These are phyloP conservation scores for Nibea albiflora DNA, from an alignment of 2,113 vertebrate genomes.

Conservation along the genomic window DNA sequence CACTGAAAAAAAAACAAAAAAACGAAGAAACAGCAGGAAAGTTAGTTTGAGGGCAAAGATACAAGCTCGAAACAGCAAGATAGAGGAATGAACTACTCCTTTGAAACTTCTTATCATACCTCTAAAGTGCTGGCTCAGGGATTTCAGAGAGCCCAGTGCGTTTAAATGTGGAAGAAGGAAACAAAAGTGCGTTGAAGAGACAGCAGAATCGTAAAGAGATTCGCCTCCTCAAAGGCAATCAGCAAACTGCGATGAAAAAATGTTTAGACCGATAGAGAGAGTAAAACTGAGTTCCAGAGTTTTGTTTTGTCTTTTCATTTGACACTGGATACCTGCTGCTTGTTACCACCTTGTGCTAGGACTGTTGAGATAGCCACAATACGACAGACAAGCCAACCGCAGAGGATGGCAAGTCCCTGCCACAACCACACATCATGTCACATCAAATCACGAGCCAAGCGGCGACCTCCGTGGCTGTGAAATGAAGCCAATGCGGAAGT, in stretches of 20 bases:
- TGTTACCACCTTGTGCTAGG: too few relatives aligned
- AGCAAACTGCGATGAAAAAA: constrained; percentile 15
- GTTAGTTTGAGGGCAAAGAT: constrained; percentile 7
- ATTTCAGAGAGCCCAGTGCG: constrained; percentile 11
- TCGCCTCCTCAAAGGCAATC: constrained; percentile 29
- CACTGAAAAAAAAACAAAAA: not conserved
- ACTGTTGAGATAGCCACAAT: too few relatives aligned
- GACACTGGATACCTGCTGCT: too few relatives aligned
- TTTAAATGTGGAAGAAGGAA: constrained; percentile 19
- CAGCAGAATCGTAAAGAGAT: constrained; percentile 23
- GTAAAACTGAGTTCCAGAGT: not conserved
- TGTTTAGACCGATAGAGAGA: not conserved
- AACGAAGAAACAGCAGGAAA: not conserved
- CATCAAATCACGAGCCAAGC: too few relatives aligned
- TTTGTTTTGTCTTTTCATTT: not conserved
- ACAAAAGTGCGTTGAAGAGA: constrained; percentile 39
- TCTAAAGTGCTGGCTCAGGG: constrained; percentile 29
- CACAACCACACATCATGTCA: too few relatives aligned
- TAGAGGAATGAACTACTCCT: constrained; percentile 11
- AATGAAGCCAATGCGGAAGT: too few relatives aligned
- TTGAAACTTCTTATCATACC: constrained; percentile 25
- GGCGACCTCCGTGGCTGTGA: too few relatives aligned
- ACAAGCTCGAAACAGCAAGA: not conserved
- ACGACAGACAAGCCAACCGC: too few relatives aligned
- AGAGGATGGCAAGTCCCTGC: too few relatives aligned